Conservation (phyloP, 2,797 vertebrate species). For the Acestrorhynchus altus region DNA sequence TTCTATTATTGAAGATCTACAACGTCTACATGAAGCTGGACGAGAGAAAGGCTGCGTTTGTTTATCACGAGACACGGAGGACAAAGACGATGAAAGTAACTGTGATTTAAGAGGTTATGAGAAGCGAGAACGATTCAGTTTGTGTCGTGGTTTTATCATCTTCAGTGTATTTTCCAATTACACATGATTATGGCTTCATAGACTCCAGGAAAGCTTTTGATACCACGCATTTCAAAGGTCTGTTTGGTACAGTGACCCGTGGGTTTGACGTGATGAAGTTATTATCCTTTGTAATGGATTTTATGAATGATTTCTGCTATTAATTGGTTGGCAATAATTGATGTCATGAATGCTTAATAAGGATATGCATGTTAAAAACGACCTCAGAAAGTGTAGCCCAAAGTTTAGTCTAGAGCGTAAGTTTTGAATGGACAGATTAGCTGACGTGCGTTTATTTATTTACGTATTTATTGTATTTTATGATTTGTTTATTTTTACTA, state of each 20-base stretch:
- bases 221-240: not conserved
- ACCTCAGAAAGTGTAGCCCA: conserved; percentile 25
- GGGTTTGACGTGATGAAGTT: conserved; percentile 17
- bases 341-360: conserved; percentile 40
- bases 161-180: not conserved
- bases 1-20: conserved; percentile 27
- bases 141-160: not conserved
- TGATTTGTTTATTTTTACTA: no score
- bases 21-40: not conserved
- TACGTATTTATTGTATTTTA: not conserved
- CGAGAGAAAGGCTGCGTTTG: not conserved
- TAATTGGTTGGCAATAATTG: conserved; percentile 29
- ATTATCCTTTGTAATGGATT: conserved; percentile 21
- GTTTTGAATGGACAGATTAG: not conserved
- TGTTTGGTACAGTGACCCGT: conserved; percentile 12
- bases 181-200: not conserved
- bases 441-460: not conserved
- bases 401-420: not conserved
- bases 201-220: conserved; percentile 2
- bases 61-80: not conserved
- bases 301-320: conserved; percentile 26
- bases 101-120: no score
- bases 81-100: not conserved
- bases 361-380: conserved; percentile 39
- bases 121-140: no score